These are phyloP conservation scores for Emesis furor DNA, from an alignment of 2,888 invertebrate genomes.

Conservation along the genomic window DNA sequence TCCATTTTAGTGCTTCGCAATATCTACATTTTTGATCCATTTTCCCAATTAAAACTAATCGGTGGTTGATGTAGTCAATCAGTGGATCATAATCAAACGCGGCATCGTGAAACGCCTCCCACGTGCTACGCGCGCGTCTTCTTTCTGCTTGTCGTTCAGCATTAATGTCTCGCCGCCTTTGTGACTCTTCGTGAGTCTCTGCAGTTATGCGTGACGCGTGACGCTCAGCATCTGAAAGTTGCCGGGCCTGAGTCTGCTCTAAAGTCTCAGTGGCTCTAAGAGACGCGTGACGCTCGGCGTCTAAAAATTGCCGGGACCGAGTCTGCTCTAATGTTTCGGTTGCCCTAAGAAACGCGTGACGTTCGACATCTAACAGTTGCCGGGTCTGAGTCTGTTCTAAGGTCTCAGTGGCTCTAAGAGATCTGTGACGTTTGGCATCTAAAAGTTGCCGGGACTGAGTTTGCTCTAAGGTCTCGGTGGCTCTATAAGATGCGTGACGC, in stretches of 20 bases:
- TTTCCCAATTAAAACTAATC: conserved; percentile 1
- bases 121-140: too few relatives aligned
- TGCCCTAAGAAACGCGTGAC: neutral
- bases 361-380: conserved; percentile 1
- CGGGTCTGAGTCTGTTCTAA: neutral
- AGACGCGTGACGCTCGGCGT: conserved; percentile 1
- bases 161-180: neutral
- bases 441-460: neutral
- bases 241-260: neutral
- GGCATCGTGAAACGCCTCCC: too few relatives aligned
- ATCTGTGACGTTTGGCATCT: conserved; percentile 2
- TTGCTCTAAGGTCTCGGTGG: neutral
- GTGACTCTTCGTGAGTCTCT: conserved; percentile 12
- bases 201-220: neutral
- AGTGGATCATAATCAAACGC: neutral
- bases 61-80: neutral
- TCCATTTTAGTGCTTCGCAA: conserved; percentile 72
- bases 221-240: conserved; percentile 15
- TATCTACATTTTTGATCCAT: conserved; percentile 62
- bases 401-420: conserved; percentile 6
- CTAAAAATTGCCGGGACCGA: neutral
- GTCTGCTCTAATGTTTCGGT: neutral
- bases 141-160: neutral
- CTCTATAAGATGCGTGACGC: neutral
- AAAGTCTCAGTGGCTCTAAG: neutral